Percentiles rank a stretch among this genome's conserved stretches.
phyloP scores from a whole-genome alignment of 2,888 invertebrate genomes.

The Amaurobius ferox region DNA sequence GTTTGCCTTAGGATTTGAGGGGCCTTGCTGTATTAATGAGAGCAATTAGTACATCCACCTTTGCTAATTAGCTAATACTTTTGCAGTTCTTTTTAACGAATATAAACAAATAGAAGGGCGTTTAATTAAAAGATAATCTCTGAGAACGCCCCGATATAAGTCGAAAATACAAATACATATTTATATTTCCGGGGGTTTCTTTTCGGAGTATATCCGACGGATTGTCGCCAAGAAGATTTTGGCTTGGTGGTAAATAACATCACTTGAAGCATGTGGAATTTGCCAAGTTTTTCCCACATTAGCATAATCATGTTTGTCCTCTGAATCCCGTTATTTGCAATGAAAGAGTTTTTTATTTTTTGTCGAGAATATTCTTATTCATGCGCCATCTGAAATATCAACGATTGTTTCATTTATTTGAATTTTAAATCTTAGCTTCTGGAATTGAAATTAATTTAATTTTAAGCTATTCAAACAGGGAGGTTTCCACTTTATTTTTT shows the following conservation, averaged over 20 bases:
- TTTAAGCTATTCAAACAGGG: no score
- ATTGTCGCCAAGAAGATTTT: conserved; percentile 35
- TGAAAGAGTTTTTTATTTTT: not conserved
- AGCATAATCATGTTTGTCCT: conserved; percentile 40
- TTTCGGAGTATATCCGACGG: conserved; percentile 26
- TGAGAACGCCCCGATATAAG: conserved; percentile 47
- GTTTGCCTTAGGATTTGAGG: conserved; percentile 67
- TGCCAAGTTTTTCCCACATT: conserved; percentile 8
- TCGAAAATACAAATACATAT: conserved; percentile 63
- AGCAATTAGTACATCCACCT: conserved; percentile 70
- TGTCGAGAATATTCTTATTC: no score
- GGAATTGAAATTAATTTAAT: no score
- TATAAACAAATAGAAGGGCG: conserved; percentile 66
- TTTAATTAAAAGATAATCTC: conserved; percentile 71
- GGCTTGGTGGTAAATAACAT: conserved; percentile 49
- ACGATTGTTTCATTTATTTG: no score
- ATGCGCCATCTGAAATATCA: no score
- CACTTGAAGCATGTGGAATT: not conserved
- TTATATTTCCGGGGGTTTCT: conserved; percentile 49
- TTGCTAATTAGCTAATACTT: conserved; percentile 71
- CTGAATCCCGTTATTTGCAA: not conserved
- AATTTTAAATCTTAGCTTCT: no score
- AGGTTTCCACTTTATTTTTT: no score
- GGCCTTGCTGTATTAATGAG: conserved; percentile 68
- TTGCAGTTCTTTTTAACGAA: conserved; percentile 64